A percentile compares a stretch with the other conserved stretches of the same genome.
Evolutionary conservation across 2,113 vertebrate species (phyloP).

Genomic region (Ptyas mucosa): DNA sequence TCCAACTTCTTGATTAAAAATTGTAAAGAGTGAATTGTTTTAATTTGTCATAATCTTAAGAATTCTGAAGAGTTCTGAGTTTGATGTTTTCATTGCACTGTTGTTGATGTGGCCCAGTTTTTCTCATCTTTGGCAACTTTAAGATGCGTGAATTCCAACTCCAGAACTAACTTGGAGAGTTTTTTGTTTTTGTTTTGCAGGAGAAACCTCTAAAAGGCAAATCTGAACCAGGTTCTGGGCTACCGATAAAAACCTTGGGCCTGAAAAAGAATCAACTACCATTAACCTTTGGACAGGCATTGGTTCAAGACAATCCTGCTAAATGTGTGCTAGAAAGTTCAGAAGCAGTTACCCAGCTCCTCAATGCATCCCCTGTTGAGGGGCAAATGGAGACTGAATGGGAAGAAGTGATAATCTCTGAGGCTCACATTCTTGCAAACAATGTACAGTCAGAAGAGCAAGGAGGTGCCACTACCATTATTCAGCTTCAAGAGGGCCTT

Average conservation of each 20-base stretch:
- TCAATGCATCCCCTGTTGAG: constrained; percentile 59
- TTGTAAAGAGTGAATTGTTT: not conserved
- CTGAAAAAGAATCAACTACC: constrained; percentile 66
- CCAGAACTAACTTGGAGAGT: not conserved
- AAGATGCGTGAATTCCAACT: not conserved
- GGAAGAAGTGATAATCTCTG: constrained; percentile 74
- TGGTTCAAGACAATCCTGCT: constrained; percentile 49
- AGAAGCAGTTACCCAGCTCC: constrained; percentile 73
- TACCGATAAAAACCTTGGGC: constrained; percentile 59
- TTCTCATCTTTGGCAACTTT: not conserved
- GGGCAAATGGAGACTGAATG: constrained; percentile 65
- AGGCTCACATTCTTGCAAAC: constrained; percentile 62
- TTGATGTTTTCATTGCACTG: not conserved
- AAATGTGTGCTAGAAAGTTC: constrained; percentile 65
- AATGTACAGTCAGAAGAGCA: constrained; percentile 45
- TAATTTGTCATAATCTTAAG: not conserved
- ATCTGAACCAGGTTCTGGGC: constrained; percentile 65
- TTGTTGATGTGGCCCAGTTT: not conserved
- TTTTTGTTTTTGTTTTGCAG: constrained; percentile 53
- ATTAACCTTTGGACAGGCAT: constrained; percentile 33
- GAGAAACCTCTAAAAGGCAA: constrained; percentile 74
- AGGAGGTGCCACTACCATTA: constrained; percentile 23
- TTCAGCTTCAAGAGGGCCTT: constrained; percentile 39
- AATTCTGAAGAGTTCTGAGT: not conserved
- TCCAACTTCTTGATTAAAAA: not conserved